Evolutionary conservation across 1,140 invertebrate species (phyloP).

Genomic region (Aphis gossypii): DNA sequence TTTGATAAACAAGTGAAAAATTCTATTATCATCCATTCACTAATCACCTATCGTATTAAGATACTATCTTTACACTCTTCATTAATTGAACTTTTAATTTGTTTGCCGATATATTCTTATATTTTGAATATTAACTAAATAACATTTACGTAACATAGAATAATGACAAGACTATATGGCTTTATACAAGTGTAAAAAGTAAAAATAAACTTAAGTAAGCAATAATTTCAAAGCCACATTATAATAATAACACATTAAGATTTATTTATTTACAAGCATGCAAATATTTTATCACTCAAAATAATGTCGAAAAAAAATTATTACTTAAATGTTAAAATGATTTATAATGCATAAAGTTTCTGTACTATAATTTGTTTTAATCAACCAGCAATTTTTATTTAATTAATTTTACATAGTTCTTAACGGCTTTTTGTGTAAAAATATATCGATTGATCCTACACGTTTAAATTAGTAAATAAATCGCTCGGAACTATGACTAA

Average conservation of each 20-base stretch:
- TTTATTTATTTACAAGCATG: not conserved
- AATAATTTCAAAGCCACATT: not conserved
- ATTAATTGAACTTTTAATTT: not conserved
- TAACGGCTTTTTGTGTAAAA: not conserved
- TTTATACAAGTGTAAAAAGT: not conserved
- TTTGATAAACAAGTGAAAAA: not conserved
- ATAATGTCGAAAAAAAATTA: not conserved
- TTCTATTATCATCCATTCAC: not conserved
- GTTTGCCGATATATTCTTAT: not conserved
- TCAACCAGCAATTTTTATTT: not conserved
- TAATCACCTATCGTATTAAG: not conserved
- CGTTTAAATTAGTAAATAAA: not conserved
- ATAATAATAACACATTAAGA: not conserved
- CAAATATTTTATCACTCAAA: not conserved
- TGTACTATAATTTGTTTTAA: conserved; percentile 48
- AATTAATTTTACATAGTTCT: conserved; percentile 18
- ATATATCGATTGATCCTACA: conserved; percentile 6
- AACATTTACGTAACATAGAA: not conserved
- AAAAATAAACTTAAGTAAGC: not conserved
- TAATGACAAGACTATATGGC: not conserved
- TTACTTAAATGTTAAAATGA: not conserved
- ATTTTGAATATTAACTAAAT: not conserved
- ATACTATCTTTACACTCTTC: not conserved
- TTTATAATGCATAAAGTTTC: not conserved
- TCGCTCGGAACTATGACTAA: conserved; percentile 16